A percentile compares a stretch with the other conserved stretches of the same genome.
Conservation (phyloP, 2,113 vertebrate species). For the Tachycineta bicolor region DNA sequence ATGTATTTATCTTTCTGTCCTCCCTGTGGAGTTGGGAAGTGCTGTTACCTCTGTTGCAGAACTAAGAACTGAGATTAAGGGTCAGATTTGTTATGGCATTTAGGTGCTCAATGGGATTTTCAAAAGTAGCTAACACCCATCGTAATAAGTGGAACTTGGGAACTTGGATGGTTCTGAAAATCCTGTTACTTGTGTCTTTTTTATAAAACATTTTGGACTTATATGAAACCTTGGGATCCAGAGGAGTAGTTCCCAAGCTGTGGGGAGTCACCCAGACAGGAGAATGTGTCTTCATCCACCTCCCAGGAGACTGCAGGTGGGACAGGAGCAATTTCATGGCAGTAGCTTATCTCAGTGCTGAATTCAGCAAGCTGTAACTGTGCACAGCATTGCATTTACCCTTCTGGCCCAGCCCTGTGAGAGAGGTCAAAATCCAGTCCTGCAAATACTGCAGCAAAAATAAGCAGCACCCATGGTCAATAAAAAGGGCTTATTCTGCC, state of each 20-base stretch:
- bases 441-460: conserved; percentile 19
- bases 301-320: not conserved
- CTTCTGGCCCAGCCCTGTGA: not conserved
- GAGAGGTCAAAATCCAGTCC: not conserved
- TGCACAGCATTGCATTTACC: not conserved
- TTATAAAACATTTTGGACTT: not conserved
- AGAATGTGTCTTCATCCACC: not conserved
- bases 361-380: not conserved
- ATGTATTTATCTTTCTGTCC: conserved; percentile 13
- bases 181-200: not conserved
- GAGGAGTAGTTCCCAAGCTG: not conserved
- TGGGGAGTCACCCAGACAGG: not conserved
- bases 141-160: not conserved
- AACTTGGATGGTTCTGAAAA: not conserved
- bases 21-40: not conserved
- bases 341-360: not conserved
- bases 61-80: conserved; percentile 45
- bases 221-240: accelerated
- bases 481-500: conserved; percentile 47
- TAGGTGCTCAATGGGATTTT: conserved; percentile 50
- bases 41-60: conserved; percentile 29
- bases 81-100: conserved; percentile 44
- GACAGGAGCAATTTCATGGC: not conserved
- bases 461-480: conserved; percentile 18
- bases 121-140: not conserved